A percentile compares a stretch with the other conserved stretches of the same genome.
phyloP scores from a whole-genome alignment of 1,140 invertebrate genomes.

The Paramacrobiotus metropolitanus region DNA sequence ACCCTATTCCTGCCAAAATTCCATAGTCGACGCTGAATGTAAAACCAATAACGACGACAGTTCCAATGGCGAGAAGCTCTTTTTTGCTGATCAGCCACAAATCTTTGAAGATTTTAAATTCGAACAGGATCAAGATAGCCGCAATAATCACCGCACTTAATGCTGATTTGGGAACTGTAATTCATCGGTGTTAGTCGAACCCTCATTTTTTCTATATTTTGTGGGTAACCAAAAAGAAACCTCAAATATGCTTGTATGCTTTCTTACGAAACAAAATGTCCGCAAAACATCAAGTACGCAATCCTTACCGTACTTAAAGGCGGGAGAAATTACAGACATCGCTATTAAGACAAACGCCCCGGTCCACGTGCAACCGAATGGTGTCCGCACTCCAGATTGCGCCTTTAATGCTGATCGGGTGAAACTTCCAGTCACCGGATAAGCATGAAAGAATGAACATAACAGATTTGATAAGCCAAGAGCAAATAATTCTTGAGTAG shows the following conservation, averaged over 20 bases:
- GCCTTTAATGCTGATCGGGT: conserved; percentile 77
- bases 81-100: conserved; percentile 60
- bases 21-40: conserved; percentile 60
- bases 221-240: too few relatives aligned
- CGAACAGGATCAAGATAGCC: conserved; percentile 73
- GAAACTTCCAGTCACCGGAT: conserved; percentile 60
- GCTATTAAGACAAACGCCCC: conserved; percentile 47
- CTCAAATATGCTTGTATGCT: too few relatives aligned
- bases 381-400: conserved; percentile 67
- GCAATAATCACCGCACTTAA: conserved; percentile 61
- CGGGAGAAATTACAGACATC: conserved; percentile 46
- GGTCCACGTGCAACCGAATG: conserved; percentile 62
- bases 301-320: conserved; percentile 1
- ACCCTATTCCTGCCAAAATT: conserved; percentile 63
- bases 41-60: conserved; percentile 58
- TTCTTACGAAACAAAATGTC: too few relatives aligned
- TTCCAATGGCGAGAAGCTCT: conserved; percentile 44
- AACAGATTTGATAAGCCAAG: conserved; percentile 61
- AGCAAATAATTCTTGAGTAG: conserved; percentile 21
- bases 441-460: conserved; percentile 66
- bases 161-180: conserved; percentile 48
- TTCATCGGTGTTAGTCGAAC: too few relatives aligned
- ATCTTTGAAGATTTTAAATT: conserved; percentile 55
- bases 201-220: not conserved
- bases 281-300: too few relatives aligned